phyloP scores from a whole-genome alignment of 2,888 invertebrate genomes.

The Bombylius discolor region DNA sequence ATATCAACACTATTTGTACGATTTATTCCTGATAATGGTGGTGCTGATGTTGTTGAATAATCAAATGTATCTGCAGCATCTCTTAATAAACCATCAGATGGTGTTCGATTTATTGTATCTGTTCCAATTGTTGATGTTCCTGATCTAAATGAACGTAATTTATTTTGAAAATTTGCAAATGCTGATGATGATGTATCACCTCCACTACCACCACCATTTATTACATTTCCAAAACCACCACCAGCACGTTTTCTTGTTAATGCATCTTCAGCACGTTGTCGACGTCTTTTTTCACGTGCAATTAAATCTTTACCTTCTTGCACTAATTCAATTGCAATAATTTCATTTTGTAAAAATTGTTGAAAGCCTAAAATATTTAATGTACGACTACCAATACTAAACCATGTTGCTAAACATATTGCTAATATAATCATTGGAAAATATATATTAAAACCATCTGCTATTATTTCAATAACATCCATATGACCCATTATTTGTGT shows the following conservation, averaged over 20 bases:
- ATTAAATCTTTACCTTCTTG: conserved; percentile 89
- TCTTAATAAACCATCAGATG: conserved; percentile 51
- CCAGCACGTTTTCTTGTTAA: conserved; percentile 46
- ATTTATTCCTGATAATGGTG: conserved; percentile 15
- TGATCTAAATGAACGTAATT: conserved; percentile 10
- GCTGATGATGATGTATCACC: not conserved
- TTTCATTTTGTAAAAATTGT: conserved; percentile 92
- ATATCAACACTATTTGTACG: conserved; percentile 32
- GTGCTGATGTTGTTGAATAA: conserved; percentile 44
- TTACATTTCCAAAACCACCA: conserved; percentile 19
- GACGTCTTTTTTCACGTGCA: conserved; percentile 71
- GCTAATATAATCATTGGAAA: conserved; percentile 94
- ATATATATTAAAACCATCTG: conserved; percentile 97
- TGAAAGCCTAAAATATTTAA: conserved; percentile 88
- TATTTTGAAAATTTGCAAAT: conserved; percentile 18
- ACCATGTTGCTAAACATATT: conserved; percentile 87
- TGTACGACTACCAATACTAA: conserved; percentile 80
- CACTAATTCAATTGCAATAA: conserved; percentile 82
- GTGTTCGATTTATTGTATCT: conserved; percentile 16
- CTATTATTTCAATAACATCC: conserved; percentile 93
- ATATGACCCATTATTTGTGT: conserved; percentile 99
- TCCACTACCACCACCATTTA: not conserved
- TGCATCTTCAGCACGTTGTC: conserved; percentile 70
- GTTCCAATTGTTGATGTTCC: conserved; percentile 15
- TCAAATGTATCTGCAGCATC: conserved; percentile 59